A percentile compares a stretch with the other conserved stretches of the same genome.
phyloP scores from a whole-genome alignment of 2,888 invertebrate genomes.

The Drosophila lacicola region DNA sequence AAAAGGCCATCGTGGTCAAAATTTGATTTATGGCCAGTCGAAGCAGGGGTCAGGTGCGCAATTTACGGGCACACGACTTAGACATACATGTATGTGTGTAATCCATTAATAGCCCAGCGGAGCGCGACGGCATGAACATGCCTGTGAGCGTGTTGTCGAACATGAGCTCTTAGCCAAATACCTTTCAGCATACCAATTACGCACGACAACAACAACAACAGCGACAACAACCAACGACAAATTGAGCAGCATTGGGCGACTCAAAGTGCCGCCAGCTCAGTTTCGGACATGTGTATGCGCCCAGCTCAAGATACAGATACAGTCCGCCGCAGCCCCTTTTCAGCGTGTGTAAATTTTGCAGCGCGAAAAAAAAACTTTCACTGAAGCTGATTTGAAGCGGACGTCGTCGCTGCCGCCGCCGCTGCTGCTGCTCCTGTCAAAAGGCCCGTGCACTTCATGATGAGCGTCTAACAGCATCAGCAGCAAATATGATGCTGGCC shows the following conservation, averaged over 20 bases:
- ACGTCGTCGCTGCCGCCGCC: slow-evolving; percentile 45
- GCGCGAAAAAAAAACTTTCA: slow-evolving; percentile 67
- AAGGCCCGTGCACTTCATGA: slow-evolving; percentile 68
- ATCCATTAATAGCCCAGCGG: slow-evolving; percentile 61
- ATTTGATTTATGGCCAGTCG: slow-evolving; percentile 57
- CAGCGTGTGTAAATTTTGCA: slow-evolving; percentile 6
- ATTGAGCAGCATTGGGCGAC: slow-evolving; percentile 46
- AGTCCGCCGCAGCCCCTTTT: slow-evolving; percentile 20
- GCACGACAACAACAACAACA: slow-evolving; percentile 29
- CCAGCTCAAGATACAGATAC: slow-evolving; percentile 11
- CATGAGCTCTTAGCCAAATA: slow-evolving; percentile 49
- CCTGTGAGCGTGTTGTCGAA: slow-evolving; percentile 38
- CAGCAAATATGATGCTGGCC: slow-evolving; percentile 24
- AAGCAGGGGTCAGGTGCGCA: slow-evolving; percentile 50
- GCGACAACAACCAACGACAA: slow-evolving; percentile 30
- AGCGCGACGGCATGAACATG: slow-evolving; percentile 36
- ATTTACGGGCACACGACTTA: slow-evolving; percentile 32
- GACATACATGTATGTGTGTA: slow-evolving; percentile 27
- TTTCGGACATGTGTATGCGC: slow-evolving; percentile 34
- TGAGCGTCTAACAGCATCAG: slow-evolving; percentile 56
- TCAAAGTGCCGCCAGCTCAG: slow-evolving; percentile 44
- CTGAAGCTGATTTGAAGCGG: slow-evolving; percentile 67
- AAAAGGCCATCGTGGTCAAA: slow-evolving; percentile 33
- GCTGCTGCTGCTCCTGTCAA: slow-evolving; percentile 68
- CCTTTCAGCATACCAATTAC: slow-evolving; percentile 67